Evolutionary conservation across 2,888 invertebrate species (phyloP).

Genomic region (Toxonevra muliebris): DNA sequence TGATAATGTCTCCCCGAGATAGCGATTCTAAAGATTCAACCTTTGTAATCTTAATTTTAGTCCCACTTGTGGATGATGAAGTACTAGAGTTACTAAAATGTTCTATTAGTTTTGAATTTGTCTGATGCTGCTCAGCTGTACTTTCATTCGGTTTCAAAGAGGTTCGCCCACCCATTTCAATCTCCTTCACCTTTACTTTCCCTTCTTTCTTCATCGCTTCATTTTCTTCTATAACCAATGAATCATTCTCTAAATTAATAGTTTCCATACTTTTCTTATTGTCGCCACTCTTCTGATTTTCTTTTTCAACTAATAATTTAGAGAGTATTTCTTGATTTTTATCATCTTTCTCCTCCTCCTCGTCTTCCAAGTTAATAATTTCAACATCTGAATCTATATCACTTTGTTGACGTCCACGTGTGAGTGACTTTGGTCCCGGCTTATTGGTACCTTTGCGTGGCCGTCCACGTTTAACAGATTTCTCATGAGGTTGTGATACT

Average conservation of each 20-base stretch:
- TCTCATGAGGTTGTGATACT: too few species aligned
- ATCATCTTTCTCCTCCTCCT: constrained; percentile 15
- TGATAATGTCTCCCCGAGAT: constrained; percentile 24
- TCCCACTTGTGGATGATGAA: background rate
- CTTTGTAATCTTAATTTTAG: constrained; percentile 12
- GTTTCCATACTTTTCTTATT: constrained; percentile 9
- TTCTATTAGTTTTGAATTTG: background rate
- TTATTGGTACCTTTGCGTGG: constrained; percentile 3
- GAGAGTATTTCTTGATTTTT: background rate
- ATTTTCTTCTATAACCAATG: background rate
- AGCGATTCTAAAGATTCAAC: constrained; percentile 14
- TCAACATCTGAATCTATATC: constrained; percentile 38
- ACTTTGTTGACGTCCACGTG: background rate
- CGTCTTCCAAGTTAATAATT: constrained; percentile 26
- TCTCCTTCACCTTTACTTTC: too few species aligned
- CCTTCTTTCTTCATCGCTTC: too few species aligned
- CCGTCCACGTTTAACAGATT: background rate
- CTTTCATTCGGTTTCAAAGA: background rate
- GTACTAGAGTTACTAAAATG: too few species aligned
- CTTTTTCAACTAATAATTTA: constrained; percentile 7
- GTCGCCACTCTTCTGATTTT: constrained; percentile 12
- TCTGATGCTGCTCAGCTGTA: background rate
- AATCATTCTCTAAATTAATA: constrained; percentile 23
- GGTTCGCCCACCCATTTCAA: too few species aligned
- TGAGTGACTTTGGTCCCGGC: constrained; percentile 30